Conservation (phyloP, 1,140 invertebrate species). For the Heliconius eleuchia region DNA sequence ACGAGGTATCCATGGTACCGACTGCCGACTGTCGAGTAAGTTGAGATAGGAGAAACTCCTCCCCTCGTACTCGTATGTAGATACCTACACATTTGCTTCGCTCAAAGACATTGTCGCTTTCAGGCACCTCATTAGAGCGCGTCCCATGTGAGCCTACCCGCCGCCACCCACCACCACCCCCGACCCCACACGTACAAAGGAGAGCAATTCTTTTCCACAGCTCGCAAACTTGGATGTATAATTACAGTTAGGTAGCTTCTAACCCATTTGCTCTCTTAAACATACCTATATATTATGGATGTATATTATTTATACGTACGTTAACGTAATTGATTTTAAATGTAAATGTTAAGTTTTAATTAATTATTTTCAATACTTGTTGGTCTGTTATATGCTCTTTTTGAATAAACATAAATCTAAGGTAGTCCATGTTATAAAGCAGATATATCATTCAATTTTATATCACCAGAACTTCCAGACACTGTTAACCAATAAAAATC, state of each 20-base stretch:
- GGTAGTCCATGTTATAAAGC: background rate
- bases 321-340: background rate
- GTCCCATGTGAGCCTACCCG: constrained; percentile 77
- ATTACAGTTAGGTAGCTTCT: constrained; percentile 65
- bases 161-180: constrained; percentile 28
- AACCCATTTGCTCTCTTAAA: constrained; percentile 42
- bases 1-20: constrained; percentile 27
- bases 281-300: background rate
- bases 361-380: background rate
- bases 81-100: constrained; percentile 79
- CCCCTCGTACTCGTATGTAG: constrained; percentile 72
- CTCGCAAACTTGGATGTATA: constrained; percentile 77
- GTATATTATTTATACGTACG: background rate
- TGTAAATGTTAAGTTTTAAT: background rate
- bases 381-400: background rate
- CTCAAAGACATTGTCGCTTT: constrained; percentile 81
- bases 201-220: constrained; percentile 75
- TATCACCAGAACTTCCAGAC: constrained; percentile 35
- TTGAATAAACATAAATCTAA: background rate
- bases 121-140: constrained; percentile 80
- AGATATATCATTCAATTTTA: background rate
- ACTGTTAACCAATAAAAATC: constrained; percentile 66
- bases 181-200: constrained; percentile 57
- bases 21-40: constrained; percentile 25
- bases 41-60: constrained; percentile 56